Evolutionary conservation across 2,888 invertebrate genomes (phyloP).

Genomic region (Rotaria socialis): DNA sequence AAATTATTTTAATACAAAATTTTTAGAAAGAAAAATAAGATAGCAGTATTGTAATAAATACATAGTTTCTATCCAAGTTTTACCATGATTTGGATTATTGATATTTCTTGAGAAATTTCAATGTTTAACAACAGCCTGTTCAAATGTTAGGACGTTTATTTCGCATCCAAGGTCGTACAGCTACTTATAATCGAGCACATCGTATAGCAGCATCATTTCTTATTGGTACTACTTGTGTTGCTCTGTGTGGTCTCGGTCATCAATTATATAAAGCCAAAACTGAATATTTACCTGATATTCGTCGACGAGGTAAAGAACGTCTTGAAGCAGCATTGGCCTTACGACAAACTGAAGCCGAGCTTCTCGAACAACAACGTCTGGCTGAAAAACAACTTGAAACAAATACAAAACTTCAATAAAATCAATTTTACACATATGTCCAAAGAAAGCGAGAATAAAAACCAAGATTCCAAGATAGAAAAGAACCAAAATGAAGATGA

Average conservation of each 20-base stretch:
- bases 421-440: not conserved
- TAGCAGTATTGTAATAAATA: not conserved
- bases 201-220: not conserved
- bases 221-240: not conserved
- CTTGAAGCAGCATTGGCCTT: slow-evolving; percentile 38
- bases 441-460: not conserved
- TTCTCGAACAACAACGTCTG: slow-evolving; percentile 36
- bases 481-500: not conserved
- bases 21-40: not conserved
- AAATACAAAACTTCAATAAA: not conserved
- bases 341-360: slow-evolving; percentile 45
- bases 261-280: slow-evolving; percentile 34
- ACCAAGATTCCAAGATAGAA: not conserved
- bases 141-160: not conserved
- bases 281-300: slow-evolving; percentile 3
- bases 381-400: slow-evolving; percentile 39
- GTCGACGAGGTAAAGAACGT: slow-evolving; percentile 19
- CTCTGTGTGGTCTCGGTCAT: not conserved
- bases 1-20: not conserved
- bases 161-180: not conserved
- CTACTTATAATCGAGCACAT: not conserved
- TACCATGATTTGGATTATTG: not conserved
- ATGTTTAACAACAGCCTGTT: not conserved
- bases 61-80: not conserved
- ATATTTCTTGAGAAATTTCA: not conserved